Evolutionary conservation across 2,797 vertebrate species (phyloP).

Genomic region (Hephaestus fuliginosus): DNA sequence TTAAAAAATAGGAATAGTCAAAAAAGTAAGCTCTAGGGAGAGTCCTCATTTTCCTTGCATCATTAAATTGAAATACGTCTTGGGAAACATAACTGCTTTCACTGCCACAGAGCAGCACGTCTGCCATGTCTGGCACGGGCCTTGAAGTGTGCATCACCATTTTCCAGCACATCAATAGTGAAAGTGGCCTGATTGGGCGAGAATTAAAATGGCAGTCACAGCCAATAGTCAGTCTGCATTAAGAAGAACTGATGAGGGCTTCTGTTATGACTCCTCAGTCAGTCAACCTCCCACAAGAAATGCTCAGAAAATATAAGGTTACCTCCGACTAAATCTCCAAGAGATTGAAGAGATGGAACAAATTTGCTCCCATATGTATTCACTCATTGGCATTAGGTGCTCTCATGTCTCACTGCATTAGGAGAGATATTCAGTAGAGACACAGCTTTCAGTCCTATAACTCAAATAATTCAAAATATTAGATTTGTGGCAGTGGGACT

Average conservation of each 20-base stretch:
- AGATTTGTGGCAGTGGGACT: slow-evolving; percentile 63
- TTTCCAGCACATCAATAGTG: slow-evolving; percentile 63
- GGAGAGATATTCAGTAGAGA: slow-evolving; percentile 59
- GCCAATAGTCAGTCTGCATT: slow-evolving; percentile 59
- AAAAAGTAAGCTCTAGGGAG: slow-evolving; percentile 60
- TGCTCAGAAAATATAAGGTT: slow-evolving; percentile 77
- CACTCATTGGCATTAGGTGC: slow-evolving; percentile 76
- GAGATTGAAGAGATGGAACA: slow-evolving; percentile 79
- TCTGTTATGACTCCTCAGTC: slow-evolving; percentile 52
- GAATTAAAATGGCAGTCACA: slow-evolving; percentile 63
- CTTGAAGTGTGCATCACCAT: slow-evolving; percentile 48
- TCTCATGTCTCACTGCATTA: slow-evolving; percentile 63
- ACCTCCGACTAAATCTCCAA: slow-evolving; percentile 74
- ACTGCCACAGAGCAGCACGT: slow-evolving; percentile 58
- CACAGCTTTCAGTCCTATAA: slow-evolving; percentile 58
- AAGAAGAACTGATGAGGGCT: slow-evolving; percentile 57
- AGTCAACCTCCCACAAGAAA: slow-evolving; percentile 56
- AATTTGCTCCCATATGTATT: slow-evolving; percentile 78
- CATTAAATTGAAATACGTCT: slow-evolving; percentile 77
- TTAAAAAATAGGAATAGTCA: slow-evolving; percentile 71
- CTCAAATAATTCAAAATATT: slow-evolving; percentile 60
- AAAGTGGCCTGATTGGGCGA: slow-evolving; percentile 58
- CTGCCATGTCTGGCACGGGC: slow-evolving; percentile 61
- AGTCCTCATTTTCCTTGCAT: slow-evolving; percentile 65
- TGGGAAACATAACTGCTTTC: slow-evolving; percentile 56